phyloP scores from a whole-genome alignment of 2,888 invertebrate genomes.

The Xanthia togata region DNA sequence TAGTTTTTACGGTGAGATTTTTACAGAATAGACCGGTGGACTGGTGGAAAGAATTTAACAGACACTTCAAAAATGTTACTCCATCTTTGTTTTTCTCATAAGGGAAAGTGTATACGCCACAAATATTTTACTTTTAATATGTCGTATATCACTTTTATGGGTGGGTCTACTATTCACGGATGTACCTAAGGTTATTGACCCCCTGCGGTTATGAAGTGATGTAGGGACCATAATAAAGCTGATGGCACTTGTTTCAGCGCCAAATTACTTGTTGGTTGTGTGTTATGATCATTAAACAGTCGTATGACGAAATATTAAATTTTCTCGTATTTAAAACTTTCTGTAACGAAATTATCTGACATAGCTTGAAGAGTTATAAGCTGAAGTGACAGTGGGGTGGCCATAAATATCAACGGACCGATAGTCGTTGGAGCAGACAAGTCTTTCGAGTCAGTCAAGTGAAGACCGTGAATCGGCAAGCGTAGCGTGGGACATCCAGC shows the following conservation, averaged over 20 bases:
- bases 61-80: slow-evolving; percentile 8
- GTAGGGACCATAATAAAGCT: slow-evolving; percentile 50
- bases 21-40: too few species aligned
- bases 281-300: not conserved
- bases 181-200: slow-evolving; percentile 41
- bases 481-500: too few species aligned
- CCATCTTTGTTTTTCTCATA: slow-evolving; percentile 48
- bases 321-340: too few species aligned
- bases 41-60: not conserved
- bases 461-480: not conserved
- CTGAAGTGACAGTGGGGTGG: not conserved
- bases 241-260: slow-evolving; percentile 28
- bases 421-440: not conserved
- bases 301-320: not conserved
- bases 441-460: not conserved
- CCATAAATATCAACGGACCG: not conserved
- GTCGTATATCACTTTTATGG: slow-evolving; percentile 64
- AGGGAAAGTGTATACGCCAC: slow-evolving; percentile 39
- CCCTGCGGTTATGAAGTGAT: slow-evolving; percentile 50
- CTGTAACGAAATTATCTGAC: not conserved
- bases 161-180: slow-evolving; percentile 39
- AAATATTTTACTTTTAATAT: slow-evolving; percentile 66
- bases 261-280: slow-evolving; percentile 38
- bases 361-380: not conserved
- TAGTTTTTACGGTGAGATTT: too few species aligned